phyloP scores from a whole-genome alignment of 2,797 vertebrate genomes.

The Anguilla marmorata region DNA sequence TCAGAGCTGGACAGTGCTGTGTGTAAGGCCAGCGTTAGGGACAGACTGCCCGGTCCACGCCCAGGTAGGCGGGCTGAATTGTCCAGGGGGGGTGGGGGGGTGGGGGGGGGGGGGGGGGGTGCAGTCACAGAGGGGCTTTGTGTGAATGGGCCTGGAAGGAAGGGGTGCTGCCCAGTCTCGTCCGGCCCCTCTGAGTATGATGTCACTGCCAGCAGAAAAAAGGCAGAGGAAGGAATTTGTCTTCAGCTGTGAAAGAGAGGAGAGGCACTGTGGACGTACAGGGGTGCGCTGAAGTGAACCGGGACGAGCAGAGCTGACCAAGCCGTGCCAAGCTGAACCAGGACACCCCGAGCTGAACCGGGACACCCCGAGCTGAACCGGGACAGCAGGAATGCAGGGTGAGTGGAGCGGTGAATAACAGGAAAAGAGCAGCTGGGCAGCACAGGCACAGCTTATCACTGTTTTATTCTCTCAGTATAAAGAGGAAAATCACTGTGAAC shows the following conservation, averaged over 20 bases:
- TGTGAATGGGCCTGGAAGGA: constrained; percentile 60
- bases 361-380: constrained; percentile 40
- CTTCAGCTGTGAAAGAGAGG: constrained; percentile 51
- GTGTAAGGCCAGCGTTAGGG: not conserved
- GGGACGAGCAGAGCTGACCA: constrained; percentile 41
- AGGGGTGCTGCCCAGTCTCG: constrained; percentile 43
- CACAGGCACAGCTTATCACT: not conserved
- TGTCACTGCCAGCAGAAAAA: constrained; percentile 58
- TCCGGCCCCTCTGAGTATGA: constrained; percentile 57
- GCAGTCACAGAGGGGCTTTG: constrained; percentile 58
- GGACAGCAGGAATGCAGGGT: constrained; percentile 30
- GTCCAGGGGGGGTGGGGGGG: not conserved
- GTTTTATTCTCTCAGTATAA: not conserved
- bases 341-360: constrained; percentile 40
- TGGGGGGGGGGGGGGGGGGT: not conserved
- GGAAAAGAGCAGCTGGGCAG: not conserved
- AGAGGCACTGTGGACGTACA: constrained; percentile 43
- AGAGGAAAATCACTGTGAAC: not conserved
- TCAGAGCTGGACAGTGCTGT: not conserved
- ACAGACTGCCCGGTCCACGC: not conserved
- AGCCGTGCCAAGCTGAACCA: constrained; percentile 35
- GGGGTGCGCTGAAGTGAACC: constrained; percentile 26
- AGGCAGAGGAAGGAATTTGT: constrained; percentile 63
- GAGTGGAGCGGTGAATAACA: not conserved
- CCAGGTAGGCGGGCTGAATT: not conserved